A percentile compares a stretch with the other conserved stretches of the same genome.
phyloP scores from a whole-genome alignment of 2,113 vertebrate genomes.

The Zosterops hypoxanthus region DNA sequence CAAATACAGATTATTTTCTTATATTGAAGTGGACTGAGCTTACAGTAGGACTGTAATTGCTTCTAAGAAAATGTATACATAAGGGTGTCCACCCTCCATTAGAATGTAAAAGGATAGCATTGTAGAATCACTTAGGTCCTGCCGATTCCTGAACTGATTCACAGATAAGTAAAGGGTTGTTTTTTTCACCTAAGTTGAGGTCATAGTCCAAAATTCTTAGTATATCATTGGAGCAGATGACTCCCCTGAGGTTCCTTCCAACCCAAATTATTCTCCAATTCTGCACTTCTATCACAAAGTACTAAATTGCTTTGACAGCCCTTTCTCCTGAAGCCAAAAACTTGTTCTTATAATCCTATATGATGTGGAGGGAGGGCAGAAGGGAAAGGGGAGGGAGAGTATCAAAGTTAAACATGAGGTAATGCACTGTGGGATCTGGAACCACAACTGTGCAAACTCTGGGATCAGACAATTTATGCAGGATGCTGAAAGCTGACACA shows the following conservation, averaged over 20 bases:
- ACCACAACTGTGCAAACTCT: neutral
- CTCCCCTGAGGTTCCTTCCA: neutral
- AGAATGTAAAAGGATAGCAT: neutral
- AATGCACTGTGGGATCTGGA: neutral
- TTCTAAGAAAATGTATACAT: neutral
- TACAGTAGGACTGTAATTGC: neutral
- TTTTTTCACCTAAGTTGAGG: neutral
- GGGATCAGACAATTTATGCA: neutral
- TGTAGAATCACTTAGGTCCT: neutral
- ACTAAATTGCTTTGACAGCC: neutral
- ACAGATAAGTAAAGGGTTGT: neutral
- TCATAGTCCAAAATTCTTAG: neutral
- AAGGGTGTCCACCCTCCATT: neutral
- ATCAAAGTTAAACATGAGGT: neutral
- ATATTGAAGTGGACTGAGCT: neutral
- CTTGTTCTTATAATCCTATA: neutral
- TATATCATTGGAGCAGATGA: neutral
- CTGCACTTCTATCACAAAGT: neutral
- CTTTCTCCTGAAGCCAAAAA: neutral
- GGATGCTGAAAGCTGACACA: neutral
- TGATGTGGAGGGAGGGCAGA: neutral
- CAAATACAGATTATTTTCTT: neutral
- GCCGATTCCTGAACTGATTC: neutral
- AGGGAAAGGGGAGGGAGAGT: neutral
- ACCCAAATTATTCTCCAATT: neutral